Conservation (phyloP, 2,113 vertebrate species). For the Otolemur garnettii region DNA sequence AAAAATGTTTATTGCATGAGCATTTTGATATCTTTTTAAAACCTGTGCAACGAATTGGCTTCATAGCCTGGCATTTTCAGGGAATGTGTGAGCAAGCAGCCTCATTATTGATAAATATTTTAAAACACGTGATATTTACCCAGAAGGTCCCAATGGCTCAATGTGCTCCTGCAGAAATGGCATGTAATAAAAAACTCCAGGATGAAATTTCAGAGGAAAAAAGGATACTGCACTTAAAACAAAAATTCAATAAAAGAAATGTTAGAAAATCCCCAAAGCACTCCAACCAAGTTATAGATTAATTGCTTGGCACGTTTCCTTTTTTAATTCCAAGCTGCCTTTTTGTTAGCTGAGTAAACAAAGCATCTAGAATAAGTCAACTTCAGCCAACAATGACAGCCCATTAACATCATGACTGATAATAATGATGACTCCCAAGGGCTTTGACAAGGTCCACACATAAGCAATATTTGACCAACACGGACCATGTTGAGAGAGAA, state of each 20-base stretch:
- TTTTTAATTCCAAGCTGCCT: constrained; percentile 80
- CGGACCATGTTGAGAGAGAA: neutral
- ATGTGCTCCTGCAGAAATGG: constrained; percentile 73
- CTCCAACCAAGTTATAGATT: constrained; percentile 79
- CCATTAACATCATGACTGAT: constrained; percentile 76
- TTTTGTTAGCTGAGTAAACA: constrained; percentile 77
- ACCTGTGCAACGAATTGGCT: constrained; percentile 49
- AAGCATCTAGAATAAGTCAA: constrained; percentile 69
- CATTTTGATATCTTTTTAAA: constrained; percentile 78
- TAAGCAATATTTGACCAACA: constrained; percentile 47
- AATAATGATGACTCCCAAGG: constrained; percentile 74
- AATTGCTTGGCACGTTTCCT: constrained; percentile 84
- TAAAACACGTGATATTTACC: constrained; percentile 77
- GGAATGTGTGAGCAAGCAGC: constrained; percentile 75
- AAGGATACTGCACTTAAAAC: constrained; percentile 76
- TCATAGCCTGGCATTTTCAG: constrained; percentile 75
- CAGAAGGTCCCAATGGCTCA: constrained; percentile 73
- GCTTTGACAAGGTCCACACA: constrained; percentile 29
- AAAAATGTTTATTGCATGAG: constrained; percentile 59
- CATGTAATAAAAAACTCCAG: constrained; percentile 76
- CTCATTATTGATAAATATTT: constrained; percentile 80
- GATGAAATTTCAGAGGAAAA: constrained; percentile 78
- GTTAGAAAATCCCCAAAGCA: constrained; percentile 72
- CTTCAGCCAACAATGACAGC: constrained; percentile 58
- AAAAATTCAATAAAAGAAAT: constrained; percentile 75